Evolutionary conservation across 2,888 invertebrate genomes (phyloP).

Genomic region (Bellardia pandia): DNA sequence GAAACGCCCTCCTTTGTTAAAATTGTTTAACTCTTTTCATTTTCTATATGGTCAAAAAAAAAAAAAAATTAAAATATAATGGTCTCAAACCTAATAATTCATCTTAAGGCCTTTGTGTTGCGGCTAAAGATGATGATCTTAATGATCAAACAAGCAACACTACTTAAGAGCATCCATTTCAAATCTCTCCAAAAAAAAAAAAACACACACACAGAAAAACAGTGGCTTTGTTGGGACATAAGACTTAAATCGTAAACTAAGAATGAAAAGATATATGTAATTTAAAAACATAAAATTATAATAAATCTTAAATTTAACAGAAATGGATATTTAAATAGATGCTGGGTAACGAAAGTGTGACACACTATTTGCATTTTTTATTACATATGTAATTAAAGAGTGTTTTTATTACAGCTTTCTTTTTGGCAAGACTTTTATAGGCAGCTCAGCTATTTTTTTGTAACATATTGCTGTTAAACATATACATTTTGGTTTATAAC

Average conservation of each 20-base stretch:
- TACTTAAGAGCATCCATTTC: slow-evolving; percentile 14
- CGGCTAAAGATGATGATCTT: slow-evolving; percentile 32
- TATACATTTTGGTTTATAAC: no score
- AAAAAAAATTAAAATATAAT: not conserved
- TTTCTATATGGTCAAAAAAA: not conserved
- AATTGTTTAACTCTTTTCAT: slow-evolving; percentile 2
- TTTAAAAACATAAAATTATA: not conserved
- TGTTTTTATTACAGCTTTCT: no score
- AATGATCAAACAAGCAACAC: slow-evolving; percentile 50
- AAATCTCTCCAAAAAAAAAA: not conserved
- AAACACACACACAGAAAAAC: not conserved
- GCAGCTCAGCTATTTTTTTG: no score
- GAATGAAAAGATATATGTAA: not conserved
- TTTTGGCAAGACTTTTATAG: no score
- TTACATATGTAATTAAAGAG: no score
- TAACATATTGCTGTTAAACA: no score
- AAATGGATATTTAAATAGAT: not conserved
- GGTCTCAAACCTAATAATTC: not conserved
- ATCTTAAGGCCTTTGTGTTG: not conserved
- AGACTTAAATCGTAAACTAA: slow-evolving; percentile 1
- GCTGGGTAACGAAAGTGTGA: not conserved
- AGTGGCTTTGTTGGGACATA: not conserved
- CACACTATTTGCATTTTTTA: no score
- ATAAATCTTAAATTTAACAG: not conserved
- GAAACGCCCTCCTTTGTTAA: slow-evolving; percentile 47